Percentiles rank a stretch among this genome's conserved stretches.
These are phyloP conservation scores for Ictalurus furcatus DNA, from an alignment of 2,113 vertebrate species.

Conservation along the genomic window DNA sequence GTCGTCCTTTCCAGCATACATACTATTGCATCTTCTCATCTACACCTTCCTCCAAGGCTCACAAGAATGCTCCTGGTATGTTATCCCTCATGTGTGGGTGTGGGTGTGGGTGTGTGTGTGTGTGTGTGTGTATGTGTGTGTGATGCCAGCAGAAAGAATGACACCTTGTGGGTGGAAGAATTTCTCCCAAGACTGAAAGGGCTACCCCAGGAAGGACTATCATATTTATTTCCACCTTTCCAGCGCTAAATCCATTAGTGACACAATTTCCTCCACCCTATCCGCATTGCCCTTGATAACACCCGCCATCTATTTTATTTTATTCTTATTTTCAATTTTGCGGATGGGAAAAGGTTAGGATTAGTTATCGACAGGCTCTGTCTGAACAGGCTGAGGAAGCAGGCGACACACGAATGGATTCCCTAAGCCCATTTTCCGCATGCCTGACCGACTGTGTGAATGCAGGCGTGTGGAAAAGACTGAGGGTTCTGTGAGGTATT, in stretches of 20 bases:
- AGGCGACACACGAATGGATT: slow-evolving; percentile 61
- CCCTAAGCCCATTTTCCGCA: slow-evolving; percentile 69
- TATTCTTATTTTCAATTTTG: slow-evolving; percentile 80
- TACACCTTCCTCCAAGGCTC: slow-evolving; percentile 19
- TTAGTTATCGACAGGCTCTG: slow-evolving; percentile 78
- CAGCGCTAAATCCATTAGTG: slow-evolving; percentile 68
- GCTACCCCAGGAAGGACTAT: slow-evolving; percentile 45
- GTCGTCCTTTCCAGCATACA: slow-evolving; percentile 28
- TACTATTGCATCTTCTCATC: slow-evolving; percentile 20
- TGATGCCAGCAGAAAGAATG: slow-evolving; percentile 55
- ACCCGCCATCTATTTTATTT: slow-evolving; percentile 75
- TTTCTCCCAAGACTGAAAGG: slow-evolving; percentile 57
- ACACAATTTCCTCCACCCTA: slow-evolving; percentile 64
- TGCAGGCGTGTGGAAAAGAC: slow-evolving; percentile 39
- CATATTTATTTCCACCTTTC: slow-evolving; percentile 46
- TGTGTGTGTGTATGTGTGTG: too few species aligned
- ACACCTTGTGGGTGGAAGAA: slow-evolving; percentile 57
- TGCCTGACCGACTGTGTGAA: slow-evolving; percentile 45
- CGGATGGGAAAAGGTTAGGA: slow-evolving; percentile 76
- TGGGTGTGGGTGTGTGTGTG: background rate
- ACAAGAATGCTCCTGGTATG: slow-evolving; percentile 24
- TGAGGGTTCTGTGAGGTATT: slow-evolving; percentile 25
- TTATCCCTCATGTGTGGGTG: background rate
- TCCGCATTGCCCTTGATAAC: slow-evolving; percentile 68
- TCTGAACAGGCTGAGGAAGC: slow-evolving; percentile 69